Evolutionary conservation across 2,113 vertebrate genomes (phyloP).

Genomic region (Tonatia bakeri): DNA sequence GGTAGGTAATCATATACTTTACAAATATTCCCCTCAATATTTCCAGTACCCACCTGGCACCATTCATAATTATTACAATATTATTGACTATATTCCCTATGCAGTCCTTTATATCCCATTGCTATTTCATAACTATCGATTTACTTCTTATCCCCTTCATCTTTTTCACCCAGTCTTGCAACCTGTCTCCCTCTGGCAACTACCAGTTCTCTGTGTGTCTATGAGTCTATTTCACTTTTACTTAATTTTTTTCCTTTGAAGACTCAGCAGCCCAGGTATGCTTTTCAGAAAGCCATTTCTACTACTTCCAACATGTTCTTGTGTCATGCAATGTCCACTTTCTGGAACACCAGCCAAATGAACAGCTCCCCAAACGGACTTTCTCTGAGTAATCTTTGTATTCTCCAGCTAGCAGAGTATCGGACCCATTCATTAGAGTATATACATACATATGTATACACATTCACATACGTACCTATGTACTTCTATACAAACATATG

Average conservation of each 20-base stretch:
- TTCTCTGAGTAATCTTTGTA: neutral
- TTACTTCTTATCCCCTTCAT: neutral
- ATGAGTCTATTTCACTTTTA: neutral
- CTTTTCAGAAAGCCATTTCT: neutral
- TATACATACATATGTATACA: neutral
- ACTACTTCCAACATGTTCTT: neutral
- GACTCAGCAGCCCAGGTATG: neutral
- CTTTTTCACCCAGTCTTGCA: neutral
- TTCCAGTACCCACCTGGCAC: neutral
- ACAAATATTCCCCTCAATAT: neutral
- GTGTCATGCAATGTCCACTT: neutral
- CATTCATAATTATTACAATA: neutral
- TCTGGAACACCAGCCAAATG: neutral
- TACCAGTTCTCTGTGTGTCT: neutral
- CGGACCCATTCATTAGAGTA: neutral
- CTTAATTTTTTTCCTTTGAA: conserved; percentile 14
- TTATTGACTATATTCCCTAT: neutral
- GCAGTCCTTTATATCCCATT: neutral
- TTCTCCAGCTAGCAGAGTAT: neutral
- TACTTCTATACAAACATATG: neutral
- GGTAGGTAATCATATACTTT: neutral
- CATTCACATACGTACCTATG: neutral
- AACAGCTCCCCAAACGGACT: neutral
- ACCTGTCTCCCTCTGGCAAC: neutral
- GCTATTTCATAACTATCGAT: neutral